A percentile compares a stretch with the other conserved stretches of the same genome.
phyloP scores from a whole-genome alignment of 2,797 vertebrate genomes.

The Bradypodion ventrale region DNA sequence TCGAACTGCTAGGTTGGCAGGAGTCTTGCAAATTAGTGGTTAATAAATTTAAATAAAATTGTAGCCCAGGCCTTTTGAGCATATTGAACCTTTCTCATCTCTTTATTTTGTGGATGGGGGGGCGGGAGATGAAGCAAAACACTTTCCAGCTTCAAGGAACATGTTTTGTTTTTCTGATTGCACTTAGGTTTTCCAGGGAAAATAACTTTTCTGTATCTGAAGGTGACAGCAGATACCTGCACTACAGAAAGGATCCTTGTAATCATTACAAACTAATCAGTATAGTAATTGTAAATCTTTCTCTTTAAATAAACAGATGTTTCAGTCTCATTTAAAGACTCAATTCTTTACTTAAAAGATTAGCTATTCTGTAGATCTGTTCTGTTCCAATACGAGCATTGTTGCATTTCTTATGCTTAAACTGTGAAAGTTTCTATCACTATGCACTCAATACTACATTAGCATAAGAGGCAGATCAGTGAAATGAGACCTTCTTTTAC shows the following conservation, averaged over 20 bases:
- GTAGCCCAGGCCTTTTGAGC: too few species aligned
- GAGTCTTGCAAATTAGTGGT: too few species aligned
- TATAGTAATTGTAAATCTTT: neutral
- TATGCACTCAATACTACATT: neutral
- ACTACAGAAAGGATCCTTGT: neutral
- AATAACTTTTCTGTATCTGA: conserved; percentile 20
- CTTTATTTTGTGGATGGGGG: too few species aligned
- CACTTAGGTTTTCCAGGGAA: neutral
- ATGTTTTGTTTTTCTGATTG: neutral
- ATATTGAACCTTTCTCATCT: too few species aligned
- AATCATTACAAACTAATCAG: conserved; percentile 3
- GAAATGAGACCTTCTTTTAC: neutral
- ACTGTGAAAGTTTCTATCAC: neutral
- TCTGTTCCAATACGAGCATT: neutral
- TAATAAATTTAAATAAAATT: too few species aligned
- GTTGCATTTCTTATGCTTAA: neutral
- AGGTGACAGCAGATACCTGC: neutral
- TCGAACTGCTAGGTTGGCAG: too few species aligned
- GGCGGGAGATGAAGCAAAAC: neutral
- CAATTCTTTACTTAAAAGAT: neutral
- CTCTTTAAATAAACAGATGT: neutral
- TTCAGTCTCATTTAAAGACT: neutral
- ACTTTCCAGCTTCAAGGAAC: neutral
- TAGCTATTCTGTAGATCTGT: neutral
- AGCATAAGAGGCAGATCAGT: neutral